phyloP scores from a whole-genome alignment of 2,797 vertebrate genomes.

The Lacerta viridis region DNA sequence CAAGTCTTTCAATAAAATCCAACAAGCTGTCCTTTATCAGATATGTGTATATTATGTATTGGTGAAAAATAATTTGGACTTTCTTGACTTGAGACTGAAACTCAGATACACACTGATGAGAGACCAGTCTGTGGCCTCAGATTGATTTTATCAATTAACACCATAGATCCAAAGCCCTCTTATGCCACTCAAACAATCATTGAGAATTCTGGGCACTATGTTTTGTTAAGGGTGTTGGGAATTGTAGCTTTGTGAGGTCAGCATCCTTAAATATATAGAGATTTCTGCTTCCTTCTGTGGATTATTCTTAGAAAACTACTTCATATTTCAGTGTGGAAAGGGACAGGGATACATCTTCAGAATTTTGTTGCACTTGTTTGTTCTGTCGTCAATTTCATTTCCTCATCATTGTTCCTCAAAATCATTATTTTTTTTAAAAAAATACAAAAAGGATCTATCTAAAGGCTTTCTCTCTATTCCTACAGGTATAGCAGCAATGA shows the following conservation, averaged over 20 bases:
- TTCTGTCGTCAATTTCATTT: neutral
- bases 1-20: neutral
- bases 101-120: neutral
- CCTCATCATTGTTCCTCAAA: neutral
- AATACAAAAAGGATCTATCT: neutral
- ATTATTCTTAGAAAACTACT: neutral
- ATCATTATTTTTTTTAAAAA: neutral
- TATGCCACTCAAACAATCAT: neutral
- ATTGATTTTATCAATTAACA: neutral
- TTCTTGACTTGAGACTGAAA: neutral
- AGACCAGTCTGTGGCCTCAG: neutral
- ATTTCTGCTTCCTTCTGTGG: neutral
- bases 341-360: neutral
- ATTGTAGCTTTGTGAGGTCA: too few species aligned
- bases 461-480: slow-evolving; percentile 27
- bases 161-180: neutral
- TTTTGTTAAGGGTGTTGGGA: neutral
- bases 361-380: neutral
- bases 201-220: neutral
- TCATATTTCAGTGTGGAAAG: neutral
- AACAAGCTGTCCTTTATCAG: neutral
- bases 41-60: neutral
- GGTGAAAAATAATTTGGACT: neutral
- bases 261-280: too few species aligned
- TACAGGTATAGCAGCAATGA: slow-evolving; percentile 90